Evolutionary conservation across 1,140 invertebrate species (phyloP), one percentile per base, ranked within the genome.

Genomic region (Melipona quadrifasciata): DNA sequence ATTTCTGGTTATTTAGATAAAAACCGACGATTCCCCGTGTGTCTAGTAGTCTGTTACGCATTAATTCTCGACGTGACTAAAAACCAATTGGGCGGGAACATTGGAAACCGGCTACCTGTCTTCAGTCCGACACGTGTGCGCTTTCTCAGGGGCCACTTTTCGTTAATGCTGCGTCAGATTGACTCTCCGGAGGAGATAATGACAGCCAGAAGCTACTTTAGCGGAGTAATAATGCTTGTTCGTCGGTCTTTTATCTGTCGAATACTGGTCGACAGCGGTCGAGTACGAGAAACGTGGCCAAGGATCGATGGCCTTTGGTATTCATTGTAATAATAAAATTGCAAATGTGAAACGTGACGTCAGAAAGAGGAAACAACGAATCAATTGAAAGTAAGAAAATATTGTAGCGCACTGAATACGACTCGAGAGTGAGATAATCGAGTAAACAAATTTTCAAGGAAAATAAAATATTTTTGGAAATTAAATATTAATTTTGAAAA

Each of bases 21-120:
- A 47, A 64, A 51, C 27, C 39, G 34, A 76, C 67, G 24, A 51
- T 82, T 82, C 57, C 27, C 17, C 67, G 24, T 76, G 27, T 76
- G 27, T 57, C 51, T 51, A 27, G 39, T 68, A n/a, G 82, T 76
- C 12, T 64, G 76, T 72, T 55, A 34, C 27, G n/a, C 67, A 70
- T 84, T 84, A 84, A 84, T 84, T 79, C 79, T 39, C 58, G 21
- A 27, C 61, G 5, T n/a, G 77, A 53, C 16, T 14, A 34, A 53
- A 47, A 24, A 77, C 64, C 53, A 57, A 47, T 47, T 55, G 79
- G 71, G 73, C 75, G 78, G 72, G 75, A 65, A 61, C 58, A 83
- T 82, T 87, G 61, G 76, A 77, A 80, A 82, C 73, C 27, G 84
- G 76, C 86, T 87, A 87, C 84, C 84, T 87, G 86, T 87, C 71